phyloP scores from a whole-genome alignment of 2,113 vertebrate species.

The Tinamus guttatus region DNA sequence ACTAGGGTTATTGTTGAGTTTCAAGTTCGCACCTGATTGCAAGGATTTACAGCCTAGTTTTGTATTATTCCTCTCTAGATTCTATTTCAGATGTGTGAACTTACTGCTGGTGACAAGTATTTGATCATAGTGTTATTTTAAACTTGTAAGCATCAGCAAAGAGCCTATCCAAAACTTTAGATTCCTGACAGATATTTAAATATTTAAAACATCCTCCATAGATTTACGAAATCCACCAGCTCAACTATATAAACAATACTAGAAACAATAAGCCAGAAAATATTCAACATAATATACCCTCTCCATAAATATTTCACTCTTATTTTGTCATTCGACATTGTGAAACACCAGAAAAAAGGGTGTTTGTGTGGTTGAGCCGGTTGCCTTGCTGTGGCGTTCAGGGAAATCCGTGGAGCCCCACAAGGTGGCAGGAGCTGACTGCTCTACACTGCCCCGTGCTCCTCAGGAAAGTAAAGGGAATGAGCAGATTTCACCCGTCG shows the following conservation, averaged over 20 bases:
- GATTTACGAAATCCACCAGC: background rate
- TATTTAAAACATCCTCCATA: constrained; percentile 23
- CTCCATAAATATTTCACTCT: constrained; percentile 8
- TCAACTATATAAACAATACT: background rate
- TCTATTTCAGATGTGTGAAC: background rate
- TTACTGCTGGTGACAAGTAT: background rate
- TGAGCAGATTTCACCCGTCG: background rate
- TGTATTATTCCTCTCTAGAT: background rate
- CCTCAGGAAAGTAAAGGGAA: background rate
- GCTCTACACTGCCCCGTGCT: accelerated
- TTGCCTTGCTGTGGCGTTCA: background rate
- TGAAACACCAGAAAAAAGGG: background rate
- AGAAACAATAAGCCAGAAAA: constrained; percentile 16
- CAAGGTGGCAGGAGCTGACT: constrained; percentile 71
- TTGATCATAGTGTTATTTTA: constrained; percentile 50
- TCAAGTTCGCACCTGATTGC: background rate
- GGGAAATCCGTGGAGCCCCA: constrained; percentile 29
- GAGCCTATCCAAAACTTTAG: background rate
- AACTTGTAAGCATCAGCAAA: background rate
- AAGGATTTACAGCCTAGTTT: background rate
- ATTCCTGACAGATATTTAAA: constrained; percentile 45
- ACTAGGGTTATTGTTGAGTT: background rate
- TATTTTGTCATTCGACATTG: background rate
- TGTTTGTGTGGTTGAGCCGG: background rate
- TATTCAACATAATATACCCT: background rate